Conservation (phyloP, 1,140 invertebrate species). For the Sinonovacula constricta region DNA sequence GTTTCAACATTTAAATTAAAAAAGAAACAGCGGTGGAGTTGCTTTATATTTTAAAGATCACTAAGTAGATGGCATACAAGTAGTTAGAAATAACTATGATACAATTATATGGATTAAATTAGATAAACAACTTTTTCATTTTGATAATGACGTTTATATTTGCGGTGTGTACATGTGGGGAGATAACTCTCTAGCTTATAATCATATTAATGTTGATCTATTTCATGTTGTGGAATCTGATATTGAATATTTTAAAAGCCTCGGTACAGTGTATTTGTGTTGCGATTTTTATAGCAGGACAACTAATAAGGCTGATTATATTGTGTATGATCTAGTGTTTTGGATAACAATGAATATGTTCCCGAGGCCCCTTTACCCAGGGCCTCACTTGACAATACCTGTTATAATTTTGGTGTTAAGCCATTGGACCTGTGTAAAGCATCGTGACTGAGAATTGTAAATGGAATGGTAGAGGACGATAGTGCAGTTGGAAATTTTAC, state of each 20-base stretch:
- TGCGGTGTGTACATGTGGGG: neutral
- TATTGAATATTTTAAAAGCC: neutral
- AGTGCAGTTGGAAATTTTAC: neutral
- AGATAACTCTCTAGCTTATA: neutral
- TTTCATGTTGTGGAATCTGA: neutral
- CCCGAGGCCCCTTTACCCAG: neutral
- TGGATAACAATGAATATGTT: neutral
- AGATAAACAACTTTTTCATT: neutral
- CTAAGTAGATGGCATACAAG: neutral
- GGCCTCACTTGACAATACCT: neutral
- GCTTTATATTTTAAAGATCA: conserved; percentile 14
- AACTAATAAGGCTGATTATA: neutral
- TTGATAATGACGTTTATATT: neutral
- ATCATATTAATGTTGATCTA: neutral
- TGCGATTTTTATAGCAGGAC: neutral
- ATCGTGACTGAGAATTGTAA: neutral
- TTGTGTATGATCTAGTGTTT: neutral
- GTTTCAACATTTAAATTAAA: conserved; percentile 19
- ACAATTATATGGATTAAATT: neutral
- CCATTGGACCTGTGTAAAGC: neutral
- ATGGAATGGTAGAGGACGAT: neutral
- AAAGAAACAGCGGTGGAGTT: neutral
- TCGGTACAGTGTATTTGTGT: neutral
- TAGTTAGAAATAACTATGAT: neutral
- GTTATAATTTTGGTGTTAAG: neutral